Base-by-base conservation (phyloP, 2,113 vertebrate species). In the Pseudolaguvia tuberculata region DNA sequence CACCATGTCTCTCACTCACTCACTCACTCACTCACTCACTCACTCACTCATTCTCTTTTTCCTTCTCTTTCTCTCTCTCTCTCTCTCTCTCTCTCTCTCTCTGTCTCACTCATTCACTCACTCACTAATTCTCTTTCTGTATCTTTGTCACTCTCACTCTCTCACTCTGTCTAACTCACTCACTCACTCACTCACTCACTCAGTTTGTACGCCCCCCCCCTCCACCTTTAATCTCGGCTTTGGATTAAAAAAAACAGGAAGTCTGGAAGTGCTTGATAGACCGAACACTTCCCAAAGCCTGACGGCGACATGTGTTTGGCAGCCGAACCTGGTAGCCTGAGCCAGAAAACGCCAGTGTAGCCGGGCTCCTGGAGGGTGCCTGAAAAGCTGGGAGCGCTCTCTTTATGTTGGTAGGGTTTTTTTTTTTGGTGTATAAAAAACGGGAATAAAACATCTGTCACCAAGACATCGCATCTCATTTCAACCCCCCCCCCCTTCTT, bases 241-340 rank as follows among this genome's bases (percentile, higher is more conserved):
- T 35, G 77, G 78, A 81, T 81, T 75, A 80, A 66, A 67, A 73
- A 74, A 78, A n/a, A 6, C 73, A 72, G 77, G 59, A 70, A 35
- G 75, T 59, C 78, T 84, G 75, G 66, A 80, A 63, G 71, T 70
- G 67, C 70, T 78, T 85, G 80, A 85, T 77, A 83, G 82, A 79
- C 69, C 72, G 72, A 25, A 62, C 56, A 71, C 65, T 72, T 79
- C 68, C 69, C 71, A 71, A 78, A 80, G 80, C 77, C 78, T 82
- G 76, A 78, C 77, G 78, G 80, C 66, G 66, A 75, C 77, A 75
- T 80, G 72, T 71, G 70, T 79, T 84, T 77, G 76, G 80, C 80
- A 81, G 76, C 59, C 23, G 39, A 74, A 73, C 31, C 7, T n/a
- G 42, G 4, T 39, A 61, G 76, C 55, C 75, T 45, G 57, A 62